Conservation (phyloP, 2,888 invertebrate species). For the Cataglyphis altisquamis region DNA sequence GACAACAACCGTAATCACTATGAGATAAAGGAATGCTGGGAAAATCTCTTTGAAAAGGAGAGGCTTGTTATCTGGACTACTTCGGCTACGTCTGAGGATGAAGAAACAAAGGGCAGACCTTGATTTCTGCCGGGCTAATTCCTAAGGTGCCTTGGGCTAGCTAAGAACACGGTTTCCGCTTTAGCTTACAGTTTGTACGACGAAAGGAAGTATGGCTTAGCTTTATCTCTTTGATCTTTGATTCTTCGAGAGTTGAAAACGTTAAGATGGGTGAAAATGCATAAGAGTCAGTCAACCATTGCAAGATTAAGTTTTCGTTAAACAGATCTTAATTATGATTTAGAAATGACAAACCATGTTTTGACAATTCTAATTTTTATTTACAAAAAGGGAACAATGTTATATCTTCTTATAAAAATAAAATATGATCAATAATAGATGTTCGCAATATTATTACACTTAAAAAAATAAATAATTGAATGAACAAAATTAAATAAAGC, state of each 20-base stretch:
- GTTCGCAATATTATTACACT: neutral
- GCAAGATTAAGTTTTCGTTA: neutral
- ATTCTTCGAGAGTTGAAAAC: neutral
- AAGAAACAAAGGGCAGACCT: slow-evolving; percentile 51
- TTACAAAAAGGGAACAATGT: neutral
- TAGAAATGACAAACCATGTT: neutral
- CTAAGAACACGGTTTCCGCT: slow-evolving; percentile 34
- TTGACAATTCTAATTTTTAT: neutral
- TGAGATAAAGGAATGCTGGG: slow-evolving; percentile 38
- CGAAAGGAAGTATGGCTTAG: slow-evolving; percentile 6
- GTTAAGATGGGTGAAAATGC: neutral
- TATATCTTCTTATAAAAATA: neutral
- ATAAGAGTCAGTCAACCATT: neutral
- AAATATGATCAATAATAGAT: neutral
- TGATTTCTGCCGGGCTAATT: slow-evolving; percentile 48
- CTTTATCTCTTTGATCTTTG: slow-evolving; percentile 31
- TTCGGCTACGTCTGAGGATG: slow-evolving; percentile 53
- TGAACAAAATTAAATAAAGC: neutral
- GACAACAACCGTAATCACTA: slow-evolving; percentile 34
- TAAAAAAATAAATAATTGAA: neutral
- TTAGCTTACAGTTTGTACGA: slow-evolving; percentile 22
- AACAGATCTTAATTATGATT: slow-evolving; percentile 16
- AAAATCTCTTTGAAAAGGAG: slow-evolving; percentile 42
- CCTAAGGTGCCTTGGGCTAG: slow-evolving; percentile 37
- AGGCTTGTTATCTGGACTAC: slow-evolving; percentile 37